Evolutionary conservation across 2,888 invertebrate genomes (phyloP), one percentile per base, ranked within the genome.

Genomic region (Tromatobia lineatoria): DNA sequence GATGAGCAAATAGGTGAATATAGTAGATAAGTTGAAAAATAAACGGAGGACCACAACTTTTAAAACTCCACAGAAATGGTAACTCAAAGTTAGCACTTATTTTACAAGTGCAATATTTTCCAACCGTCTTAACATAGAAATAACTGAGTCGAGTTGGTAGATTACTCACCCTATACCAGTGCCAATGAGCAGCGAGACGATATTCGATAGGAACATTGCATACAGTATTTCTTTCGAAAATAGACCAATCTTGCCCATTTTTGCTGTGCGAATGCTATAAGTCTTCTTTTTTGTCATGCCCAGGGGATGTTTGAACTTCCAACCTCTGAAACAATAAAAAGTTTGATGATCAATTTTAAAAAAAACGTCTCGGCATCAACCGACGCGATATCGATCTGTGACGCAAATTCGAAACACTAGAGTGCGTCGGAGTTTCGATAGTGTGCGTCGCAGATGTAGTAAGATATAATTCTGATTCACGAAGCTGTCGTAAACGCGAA

Each of bases 201-300:
- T 95, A 94, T 99, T 99, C 88, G 98, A 98, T 90, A 99, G 95
- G 89, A 99, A 96, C 88, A 99, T 95, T 64, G 98, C 98, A 91
- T 98, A 98, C 69, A 99, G 94, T 73, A 99, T 97, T 94, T 98
- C 98, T 93, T 97, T 96, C 74, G 97, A 97, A 94, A 98, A 98
- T 88, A 98, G 95, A 86, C 97, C 97, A 82, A 96, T 96, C 92
- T 97, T 96, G 82, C 97, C 97, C 86, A 97, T 95, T 93, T 96
- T 96, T 81, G 96, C 96, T 88, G 96, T 96, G 80, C 97, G 96
- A 91, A 97, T 96, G 94, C 96, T 89, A 94, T 96, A 86, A 91
- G 93, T 95, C 94, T 94, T 95, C 93, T 92, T 95, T 93, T 94
- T 94, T 95, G 96, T 90, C 95, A 95, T 91, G 94, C 95, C 74